Evolutionary conservation across 2,888 invertebrate species (phyloP).

Genomic region (Linhomoeus sp.): DNA sequence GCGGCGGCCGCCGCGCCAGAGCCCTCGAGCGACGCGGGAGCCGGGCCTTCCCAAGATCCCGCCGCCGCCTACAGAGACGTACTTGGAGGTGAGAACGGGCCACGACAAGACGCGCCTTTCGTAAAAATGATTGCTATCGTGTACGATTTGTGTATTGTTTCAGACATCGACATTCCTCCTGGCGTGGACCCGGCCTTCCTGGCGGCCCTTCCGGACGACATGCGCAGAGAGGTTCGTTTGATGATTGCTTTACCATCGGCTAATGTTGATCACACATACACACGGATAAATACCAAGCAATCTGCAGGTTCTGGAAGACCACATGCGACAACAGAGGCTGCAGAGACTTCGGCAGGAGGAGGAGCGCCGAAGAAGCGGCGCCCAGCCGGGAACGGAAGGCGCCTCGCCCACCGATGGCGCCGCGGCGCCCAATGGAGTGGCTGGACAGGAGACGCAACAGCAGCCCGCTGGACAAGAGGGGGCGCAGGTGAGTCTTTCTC

Average conservation of each 20-base stretch:
- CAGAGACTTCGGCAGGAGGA: constrained; percentile 9
- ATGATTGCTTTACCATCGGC: too few species aligned
- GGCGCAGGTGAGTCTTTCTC: too few species aligned
- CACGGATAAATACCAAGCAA: too few species aligned
- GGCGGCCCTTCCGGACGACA: constrained; percentile 65
- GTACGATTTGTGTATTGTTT: not conserved
- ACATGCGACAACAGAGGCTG: constrained; percentile 43
- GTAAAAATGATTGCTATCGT: not conserved
- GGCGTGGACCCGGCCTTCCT: constrained; percentile 74
- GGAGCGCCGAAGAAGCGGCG: not conserved
- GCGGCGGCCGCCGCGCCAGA: not conserved
- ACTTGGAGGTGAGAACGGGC: constrained; percentile 9
- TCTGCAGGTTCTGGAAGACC: constrained; percentile 66
- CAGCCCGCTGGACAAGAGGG: too few species aligned
- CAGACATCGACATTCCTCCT: constrained; percentile 43
- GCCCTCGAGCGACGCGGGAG: not conserved
- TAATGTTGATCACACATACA: too few species aligned
- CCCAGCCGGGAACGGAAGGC: too few species aligned
- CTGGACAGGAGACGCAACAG: too few species aligned
- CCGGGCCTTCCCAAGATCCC: not conserved
- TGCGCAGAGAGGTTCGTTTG: constrained; percentile 55
- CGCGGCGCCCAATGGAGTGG: too few species aligned
- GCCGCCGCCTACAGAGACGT: constrained; percentile 9
- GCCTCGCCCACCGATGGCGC: not conserved
- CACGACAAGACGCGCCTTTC: not conserved